Base-by-base conservation (phyloP, 2,113 vertebrate genomes). In the Balaeniceps rex region DNA sequence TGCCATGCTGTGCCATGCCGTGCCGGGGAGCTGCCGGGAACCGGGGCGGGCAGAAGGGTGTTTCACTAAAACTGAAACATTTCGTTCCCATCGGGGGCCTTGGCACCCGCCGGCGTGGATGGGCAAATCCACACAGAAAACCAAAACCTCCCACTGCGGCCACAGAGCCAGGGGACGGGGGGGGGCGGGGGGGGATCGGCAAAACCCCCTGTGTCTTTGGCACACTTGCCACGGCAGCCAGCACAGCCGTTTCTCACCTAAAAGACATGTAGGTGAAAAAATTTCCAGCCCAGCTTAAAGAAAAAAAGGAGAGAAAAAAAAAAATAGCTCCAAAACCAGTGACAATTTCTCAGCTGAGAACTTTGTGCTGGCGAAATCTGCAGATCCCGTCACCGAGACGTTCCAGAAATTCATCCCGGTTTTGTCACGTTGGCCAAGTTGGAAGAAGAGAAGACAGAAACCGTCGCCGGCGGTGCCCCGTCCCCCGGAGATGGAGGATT, bases 41-140 rank as follows among this genome's bases (percentile, higher is more conserved):
- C 14, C 3, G 2, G 57, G 40, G 40, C 23, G 12, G 28, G 28
- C 58, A 25, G 49, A 44, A 80, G 47, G 16, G 17, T 57, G 94
- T 94, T 97, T 96, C 95, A 95, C 85, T 96, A 97, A 94, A 96
- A 97, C 92, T 84, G 96, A 96, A 96, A 94, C 90, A 34, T 51
- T 87, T 70, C 10, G 0, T 74, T 80, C 83, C 76, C 71, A 61
- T 31, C 4, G 0, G 33, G 66, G 42, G 33, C 33, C 40, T 65
- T 8, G 31, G 42, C 42, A 81, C 40, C 75, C 16, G 0, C 31
- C 2, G 2, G 68, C 17, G 1, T 19, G 61, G 47, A 31, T 1
- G 0, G 65, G 51, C 12, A 12, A 85, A 93, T 61, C 55, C 82
- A 70, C 55, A 7, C 1, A 3, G 84, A 87, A 80, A 80, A 54